Base-by-base conservation (phyloP, 1,140 invertebrate species). In the Nylanderia fulva region DNA sequence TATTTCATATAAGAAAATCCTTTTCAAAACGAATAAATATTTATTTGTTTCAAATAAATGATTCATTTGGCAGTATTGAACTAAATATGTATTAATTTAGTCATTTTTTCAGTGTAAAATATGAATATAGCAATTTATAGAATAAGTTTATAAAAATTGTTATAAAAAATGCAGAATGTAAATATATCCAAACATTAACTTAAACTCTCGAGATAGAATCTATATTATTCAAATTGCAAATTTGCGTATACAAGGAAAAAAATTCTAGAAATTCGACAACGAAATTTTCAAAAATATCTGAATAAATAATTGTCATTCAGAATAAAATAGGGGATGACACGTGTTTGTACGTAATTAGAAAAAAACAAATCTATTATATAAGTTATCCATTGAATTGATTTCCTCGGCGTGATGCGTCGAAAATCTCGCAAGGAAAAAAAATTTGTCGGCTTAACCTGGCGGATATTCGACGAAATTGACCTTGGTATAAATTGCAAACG, bases 401-500 rank as follows among this genome's bases (percentile, higher is more conserved):
- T 54, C 33, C 2, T 48, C 45, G n/a, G 13, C 13, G 13, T 7
- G 21, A 71, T 13, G 18, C 4, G 3, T 3, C 18, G 29, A 56
- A 21, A 71, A 27, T 48, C 45, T 18, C n/a, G 3, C 9, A 61
- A 75, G 21, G 42, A 72, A 61, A 79, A 45, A 29, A 63, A 85
- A 80, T 58, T 18, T 86, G 56, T 18, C 61, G 36, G 18, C 15
- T 84, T 89, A 93, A 96, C 96, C 95, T 79, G 95, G 95, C 2
- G 97, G 97, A 92, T 96, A 97, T 36, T 96, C 94, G 33, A 97
- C 93, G 89, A 97, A 97, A 91, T 96, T 95, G 80, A 98, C 96
- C n/a, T 94, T 95, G 6, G 97, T 97, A 87, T 96, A 96, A 24
- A 96, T 90, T 0, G 96, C 97, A 92, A 98, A 98, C 0, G 98